Base-by-base conservation (phyloP, 2,797 vertebrate genomes). In the Huso huso region DNA sequence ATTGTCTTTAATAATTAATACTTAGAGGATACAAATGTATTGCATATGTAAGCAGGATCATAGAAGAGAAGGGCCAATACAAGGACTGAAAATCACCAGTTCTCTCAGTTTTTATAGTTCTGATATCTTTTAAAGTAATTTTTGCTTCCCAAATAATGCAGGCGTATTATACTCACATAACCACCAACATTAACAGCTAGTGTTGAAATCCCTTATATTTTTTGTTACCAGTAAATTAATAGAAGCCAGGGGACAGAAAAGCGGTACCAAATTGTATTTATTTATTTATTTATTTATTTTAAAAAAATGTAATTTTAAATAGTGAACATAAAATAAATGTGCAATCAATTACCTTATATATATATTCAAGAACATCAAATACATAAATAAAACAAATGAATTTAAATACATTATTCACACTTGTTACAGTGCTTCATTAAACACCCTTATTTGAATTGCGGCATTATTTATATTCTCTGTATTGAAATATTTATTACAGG, bases 381-480 rank as follows among this genome's bases (percentile, higher is more conserved):
- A 63, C 77, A 78, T 82, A 78, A 76, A 80, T 23, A 79, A 73
- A 75, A 51, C 37, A 37, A 37, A 37, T 37, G 37, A 37, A 37
- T 37, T 37, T 37, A 37, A 12, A 3, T 65, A 68, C 68, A 69
- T 75, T 70, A 71, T 73, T 76, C 70, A 69, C 48, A 51, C 71
- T 57, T 81, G 75, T 76, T 83, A 81, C 82, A 81, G 79, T 78
- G 78, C 77, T 74, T 78, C 73, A 62, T 76, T 66, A 74, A 72
- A 75, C 69, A 67, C 50, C 64, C 48, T 49, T 82, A 78, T 82
- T 84, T 72, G 78, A 83, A 77, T 81, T 78, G 80, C 78, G 76
- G 75, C 73, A 71, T 74, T 72, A 72, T 84, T 83, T 79, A 72
- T 83, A 72, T 74, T 72, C 71, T 84, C 81, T 79, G 71, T 83